Evolutionary conservation across 2,113 vertebrate genomes (phyloP), one percentile per base, ranked within the genome.

Genomic region (Clinocottus analis): DNA sequence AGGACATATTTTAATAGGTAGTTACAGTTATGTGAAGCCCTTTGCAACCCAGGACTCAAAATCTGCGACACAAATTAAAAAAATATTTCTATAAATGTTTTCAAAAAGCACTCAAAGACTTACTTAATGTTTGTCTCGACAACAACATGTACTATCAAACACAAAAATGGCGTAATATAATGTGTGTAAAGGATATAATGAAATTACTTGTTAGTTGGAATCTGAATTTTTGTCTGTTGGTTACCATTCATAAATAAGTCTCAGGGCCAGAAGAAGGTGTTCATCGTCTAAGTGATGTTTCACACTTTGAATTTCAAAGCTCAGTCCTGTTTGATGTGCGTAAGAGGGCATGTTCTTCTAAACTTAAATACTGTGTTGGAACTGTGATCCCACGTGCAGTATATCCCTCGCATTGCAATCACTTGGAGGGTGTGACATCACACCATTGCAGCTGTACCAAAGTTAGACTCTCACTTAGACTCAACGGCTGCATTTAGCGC

Each of bases 161-260:
- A 56, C 49, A 55, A 13, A 70, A 41, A 39, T 39, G 7, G 1
- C 35, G 21, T 27, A 13, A 12, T 43, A 8, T 17, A 35, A 69
- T 53, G 29, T 7, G 19, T 14, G 27, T n/a, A 43, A 9, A 45
- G 27, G 4, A 66, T 45, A 33, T 27, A 4, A 61, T 29, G 0
- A 39, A 49, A 51, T 29, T 1, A 45, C 11, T 47, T 49, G 2
- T 65, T 43, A 41, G 39, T 39, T 58, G 27, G 29, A 8, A n/a
- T 71, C 19, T 59, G 10, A 43, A 37, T 43, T 43, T n/a, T 23
- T 35, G 23, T 53, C 49, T 35, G 9, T 25, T 69, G 16, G 5
- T 62, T 23, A 23, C 49, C 58, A 79, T 83, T 81, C 67, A 84
- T 45, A 43, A 75, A 62, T 25, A 55, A 41, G 23, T 61, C 23